Conservation (phyloP, 1,140 invertebrate species). For the Sinella curviseta region DNA sequence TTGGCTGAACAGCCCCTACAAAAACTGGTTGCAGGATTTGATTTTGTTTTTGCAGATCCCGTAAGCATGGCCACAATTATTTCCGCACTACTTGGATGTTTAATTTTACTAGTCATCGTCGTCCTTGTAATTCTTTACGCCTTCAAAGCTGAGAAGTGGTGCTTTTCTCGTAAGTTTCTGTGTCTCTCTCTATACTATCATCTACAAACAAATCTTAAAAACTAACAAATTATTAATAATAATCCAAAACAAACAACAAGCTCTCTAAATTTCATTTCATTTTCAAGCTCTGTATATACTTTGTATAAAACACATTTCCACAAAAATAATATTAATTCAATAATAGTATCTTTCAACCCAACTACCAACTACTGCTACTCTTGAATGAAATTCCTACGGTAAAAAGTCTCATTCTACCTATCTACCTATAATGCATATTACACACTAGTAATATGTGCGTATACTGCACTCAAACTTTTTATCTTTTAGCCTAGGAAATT, state of each 20-base stretch:
- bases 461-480: too few relatives aligned
- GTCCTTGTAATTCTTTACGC: slow-evolving; percentile 55
- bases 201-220: slow-evolving; percentile 22
- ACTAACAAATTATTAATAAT: slow-evolving; percentile 13
- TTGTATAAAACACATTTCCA: neutral
- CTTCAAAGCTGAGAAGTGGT: slow-evolving; percentile 57
- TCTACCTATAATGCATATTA: too few relatives aligned
- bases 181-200: slow-evolving; percentile 32
- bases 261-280: neutral
- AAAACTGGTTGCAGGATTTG: slow-evolving; percentile 48
- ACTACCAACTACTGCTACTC: too few relatives aligned
- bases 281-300: slow-evolving; percentile 2
- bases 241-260: neutral
- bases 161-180: slow-evolving; percentile 56
- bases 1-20: slow-evolving; percentile 39
- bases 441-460: too few relatives aligned
- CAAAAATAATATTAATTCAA: neutral
- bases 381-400: too few relatives aligned
- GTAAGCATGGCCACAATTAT: slow-evolving; percentile 57
- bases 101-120: slow-evolving; percentile 55
- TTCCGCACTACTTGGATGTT: slow-evolving; percentile 54
- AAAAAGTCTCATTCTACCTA: too few relatives aligned
- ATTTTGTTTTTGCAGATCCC: slow-evolving; percentile 54
- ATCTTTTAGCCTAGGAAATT: too few relatives aligned
- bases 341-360: too few relatives aligned